Evolutionary conservation across 2,797 vertebrate genomes (phyloP).

Genomic region (Mormyrops attenuatus): DNA sequence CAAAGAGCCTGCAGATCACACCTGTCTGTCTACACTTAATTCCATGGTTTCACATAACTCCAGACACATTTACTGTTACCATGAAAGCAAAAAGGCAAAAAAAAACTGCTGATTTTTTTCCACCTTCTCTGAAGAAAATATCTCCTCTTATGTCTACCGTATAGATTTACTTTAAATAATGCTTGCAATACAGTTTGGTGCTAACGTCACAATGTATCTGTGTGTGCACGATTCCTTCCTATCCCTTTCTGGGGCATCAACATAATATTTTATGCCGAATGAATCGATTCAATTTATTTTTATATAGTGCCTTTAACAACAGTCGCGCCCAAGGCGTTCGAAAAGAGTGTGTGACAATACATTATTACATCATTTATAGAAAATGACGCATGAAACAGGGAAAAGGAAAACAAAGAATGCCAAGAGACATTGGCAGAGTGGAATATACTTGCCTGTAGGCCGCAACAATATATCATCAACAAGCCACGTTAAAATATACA

Average conservation of each 20-base stretch:
- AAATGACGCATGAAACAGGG: neutral
- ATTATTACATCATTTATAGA: neutral
- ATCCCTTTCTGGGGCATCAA: neutral
- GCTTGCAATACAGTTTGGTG: neutral
- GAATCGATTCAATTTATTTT: neutral
- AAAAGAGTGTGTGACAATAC: neutral
- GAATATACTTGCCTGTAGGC: neutral
- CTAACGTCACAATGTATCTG: neutral
- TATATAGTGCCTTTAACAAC: neutral
- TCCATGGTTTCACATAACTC: neutral
- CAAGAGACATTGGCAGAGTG: neutral
- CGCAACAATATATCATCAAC: neutral
- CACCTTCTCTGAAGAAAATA: neutral
- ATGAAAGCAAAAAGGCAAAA: neutral
- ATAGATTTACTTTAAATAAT: neutral
- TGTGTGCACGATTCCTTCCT: neutral
- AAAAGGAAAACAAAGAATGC: neutral
- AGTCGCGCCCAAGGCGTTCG: neutral
- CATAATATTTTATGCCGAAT: neutral
- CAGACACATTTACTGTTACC: neutral
- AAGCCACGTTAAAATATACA: neutral
- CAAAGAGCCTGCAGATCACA: neutral
- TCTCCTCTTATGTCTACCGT: neutral
- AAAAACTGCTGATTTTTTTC: neutral
- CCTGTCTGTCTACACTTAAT: neutral